Base-by-base conservation (phyloP, 2,888 invertebrate genomes). In the Netelia melanura region DNA sequence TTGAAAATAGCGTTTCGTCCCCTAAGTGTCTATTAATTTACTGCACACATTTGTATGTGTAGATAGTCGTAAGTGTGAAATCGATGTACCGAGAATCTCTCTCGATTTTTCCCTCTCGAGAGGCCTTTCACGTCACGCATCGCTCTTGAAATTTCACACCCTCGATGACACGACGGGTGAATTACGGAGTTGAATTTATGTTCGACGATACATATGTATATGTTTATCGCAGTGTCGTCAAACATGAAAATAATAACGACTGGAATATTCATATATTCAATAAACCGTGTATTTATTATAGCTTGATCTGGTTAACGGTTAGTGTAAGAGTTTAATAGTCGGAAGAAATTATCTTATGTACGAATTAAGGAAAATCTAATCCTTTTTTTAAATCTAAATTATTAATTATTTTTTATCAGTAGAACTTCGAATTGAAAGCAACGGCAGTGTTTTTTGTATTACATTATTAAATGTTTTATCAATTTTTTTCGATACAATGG, bases 1-100 rank as follows among this genome's bases (percentile, higher is more conserved):
- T 89, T 86, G 82, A 86, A 87, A 87, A 81, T 81, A 38, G 67
- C 65, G 78, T 76, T 84, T 80, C 82, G 52, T 62, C 84, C 79
- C 83, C 82, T 86, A 89, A 90, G 89, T 91, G 89, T 92, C 91
- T 90, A 92, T 92, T 91, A 92, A 92, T 92, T 92, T 91, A 80
- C 79, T 79, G 44, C 56, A 78, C 56, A 89, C 87, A 90, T 88
- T n/a, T 21, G 23, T 38, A 56, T 44, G 30, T 61, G 48, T 52
- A 62, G 21, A 54, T 87, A 90, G 87, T 87, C 87, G 75, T 88
- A 90, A 89, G 90, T 89, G 90, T 90, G 89, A 91, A 91, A 92
- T 92, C 91, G 90, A 91, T 91, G 91, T 87, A 84, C 70, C 79
- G 70, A 80, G 75, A 79, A 72, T 85, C 82, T 84, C 38, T 38